Evolutionary conservation across 2,113 vertebrate species (phyloP).

Genomic region (Petrocephalus microphthalmus): DNA sequence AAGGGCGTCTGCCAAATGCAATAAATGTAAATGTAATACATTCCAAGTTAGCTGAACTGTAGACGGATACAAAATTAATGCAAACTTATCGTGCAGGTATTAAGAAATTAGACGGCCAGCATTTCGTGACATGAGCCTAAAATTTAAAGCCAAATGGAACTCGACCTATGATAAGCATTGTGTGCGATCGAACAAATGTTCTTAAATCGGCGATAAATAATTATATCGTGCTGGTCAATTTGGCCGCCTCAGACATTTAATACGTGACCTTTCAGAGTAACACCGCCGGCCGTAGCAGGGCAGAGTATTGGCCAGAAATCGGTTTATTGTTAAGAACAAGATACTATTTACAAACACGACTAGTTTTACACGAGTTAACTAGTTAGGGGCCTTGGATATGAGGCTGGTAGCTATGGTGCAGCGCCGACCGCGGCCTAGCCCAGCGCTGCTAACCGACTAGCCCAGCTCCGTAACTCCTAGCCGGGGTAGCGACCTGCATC

Average conservation of each 20-base stretch:
- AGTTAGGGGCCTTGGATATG: not conserved
- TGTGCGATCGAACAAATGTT: no score
- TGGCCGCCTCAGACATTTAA: not conserved
- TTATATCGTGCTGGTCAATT: no score
- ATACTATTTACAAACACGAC: not conserved
- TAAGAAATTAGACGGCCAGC: not conserved
- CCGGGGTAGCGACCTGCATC: not conserved
- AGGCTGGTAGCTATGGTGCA: not conserved
- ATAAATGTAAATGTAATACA: not conserved
- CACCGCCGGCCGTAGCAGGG: not conserved
- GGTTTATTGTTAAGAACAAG: not conserved
- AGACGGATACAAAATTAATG: not conserved
- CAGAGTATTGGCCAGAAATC: not conserved
- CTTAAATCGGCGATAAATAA: no score
- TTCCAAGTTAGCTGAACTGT: not conserved
- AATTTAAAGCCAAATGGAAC: not conserved
- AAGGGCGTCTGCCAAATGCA: no score
- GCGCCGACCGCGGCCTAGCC: not conserved
- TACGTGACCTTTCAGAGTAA: not conserved
- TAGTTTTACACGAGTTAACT: not conserved
- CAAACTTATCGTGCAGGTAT: not conserved
- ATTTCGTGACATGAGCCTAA: not conserved
- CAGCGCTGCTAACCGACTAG: not conserved
- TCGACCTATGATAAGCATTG: not conserved
- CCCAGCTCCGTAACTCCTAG: not conserved